Evolutionary conservation across 35 echinoderm and acorn worm genomes (phyloP).

Genomic region (Hemicentrotus pulcherrimus): DNA sequence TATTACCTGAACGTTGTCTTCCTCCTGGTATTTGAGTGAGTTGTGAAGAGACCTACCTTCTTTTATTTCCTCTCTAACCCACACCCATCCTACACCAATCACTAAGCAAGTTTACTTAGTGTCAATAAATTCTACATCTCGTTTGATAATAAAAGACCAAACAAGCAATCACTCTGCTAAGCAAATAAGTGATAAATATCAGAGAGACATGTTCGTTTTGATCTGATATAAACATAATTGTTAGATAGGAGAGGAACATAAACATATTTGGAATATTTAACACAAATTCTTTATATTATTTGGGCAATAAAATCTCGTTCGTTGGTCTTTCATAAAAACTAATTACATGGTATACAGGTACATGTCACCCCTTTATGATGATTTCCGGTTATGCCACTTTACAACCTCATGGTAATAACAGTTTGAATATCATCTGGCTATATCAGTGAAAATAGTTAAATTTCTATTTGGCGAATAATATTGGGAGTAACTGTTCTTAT

Average conservation of each 20-base stretch:
- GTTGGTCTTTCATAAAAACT: no score
- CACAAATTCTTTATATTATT: no score
- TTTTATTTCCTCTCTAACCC: not conserved
- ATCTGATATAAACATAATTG: not conserved
- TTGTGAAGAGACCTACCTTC: not conserved
- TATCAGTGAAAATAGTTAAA: no score
- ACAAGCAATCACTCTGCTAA: not conserved
- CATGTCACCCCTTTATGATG: no score
- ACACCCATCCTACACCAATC: not conserved
- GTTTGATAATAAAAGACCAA: not conserved
- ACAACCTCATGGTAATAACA: no score
- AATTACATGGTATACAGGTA: no score
- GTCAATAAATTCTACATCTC: conserved; percentile 19
- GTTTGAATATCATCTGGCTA: no score
- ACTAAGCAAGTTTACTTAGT: not conserved
- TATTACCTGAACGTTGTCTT: not conserved
- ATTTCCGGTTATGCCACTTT: no score
- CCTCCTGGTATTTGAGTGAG: not conserved
- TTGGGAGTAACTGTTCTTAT: no score
- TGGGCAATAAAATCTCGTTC: no score
- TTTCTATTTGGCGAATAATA: no score
- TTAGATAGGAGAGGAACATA: not conserved
- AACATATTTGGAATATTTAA: no score
- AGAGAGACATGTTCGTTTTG: not conserved
- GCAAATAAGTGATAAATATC: not conserved